These are phyloP conservation scores for Campaea margaritaria DNA, from an alignment of 2,888 invertebrate genomes.

Conservation along the genomic window DNA sequence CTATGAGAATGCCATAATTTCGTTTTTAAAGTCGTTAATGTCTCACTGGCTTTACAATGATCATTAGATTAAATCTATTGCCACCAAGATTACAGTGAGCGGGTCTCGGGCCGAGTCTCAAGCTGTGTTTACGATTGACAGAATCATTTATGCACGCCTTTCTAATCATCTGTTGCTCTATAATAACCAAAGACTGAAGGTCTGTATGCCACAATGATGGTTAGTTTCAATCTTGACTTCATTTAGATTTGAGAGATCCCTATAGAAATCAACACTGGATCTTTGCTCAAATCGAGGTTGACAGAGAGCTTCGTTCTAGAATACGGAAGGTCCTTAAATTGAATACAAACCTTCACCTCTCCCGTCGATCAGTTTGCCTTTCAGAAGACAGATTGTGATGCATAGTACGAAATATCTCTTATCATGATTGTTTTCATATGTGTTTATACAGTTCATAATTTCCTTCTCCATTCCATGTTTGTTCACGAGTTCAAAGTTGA, in stretches of 20 bases:
- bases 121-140: slow-evolving; percentile 51
- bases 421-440: slow-evolving; percentile 27
- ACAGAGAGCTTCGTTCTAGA: too few relatives aligned
- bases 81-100: slow-evolving; percentile 73
- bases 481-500: slow-evolving; percentile 42
- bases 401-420: slow-evolving; percentile 49
- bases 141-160: slow-evolving; percentile 70
- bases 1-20: slow-evolving; percentile 54
- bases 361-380: slow-evolving; percentile 44
- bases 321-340: too few relatives aligned
- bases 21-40: slow-evolving; percentile 49
- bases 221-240: too few relatives aligned
- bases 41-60: slow-evolving; percentile 73
- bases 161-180: slow-evolving; percentile 70
- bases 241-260: too few relatives aligned
- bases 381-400: slow-evolving; percentile 52
- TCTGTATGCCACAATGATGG: too few relatives aligned
- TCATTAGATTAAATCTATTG: slow-evolving; percentile 58
- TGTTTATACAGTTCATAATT: slow-evolving; percentile 37
- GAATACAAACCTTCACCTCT: too few relatives aligned
- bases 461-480: slow-evolving; percentile 40
- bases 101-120: slow-evolving; percentile 65
- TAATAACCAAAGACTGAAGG: neutral
- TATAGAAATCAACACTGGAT: too few relatives aligned
- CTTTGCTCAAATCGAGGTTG: too few relatives aligned